A percentile compares a stretch with the other conserved stretches of the same genome.
phyloP scores from a whole-genome alignment of 2,888 invertebrate species.

The Drosophila ezoana region DNA sequence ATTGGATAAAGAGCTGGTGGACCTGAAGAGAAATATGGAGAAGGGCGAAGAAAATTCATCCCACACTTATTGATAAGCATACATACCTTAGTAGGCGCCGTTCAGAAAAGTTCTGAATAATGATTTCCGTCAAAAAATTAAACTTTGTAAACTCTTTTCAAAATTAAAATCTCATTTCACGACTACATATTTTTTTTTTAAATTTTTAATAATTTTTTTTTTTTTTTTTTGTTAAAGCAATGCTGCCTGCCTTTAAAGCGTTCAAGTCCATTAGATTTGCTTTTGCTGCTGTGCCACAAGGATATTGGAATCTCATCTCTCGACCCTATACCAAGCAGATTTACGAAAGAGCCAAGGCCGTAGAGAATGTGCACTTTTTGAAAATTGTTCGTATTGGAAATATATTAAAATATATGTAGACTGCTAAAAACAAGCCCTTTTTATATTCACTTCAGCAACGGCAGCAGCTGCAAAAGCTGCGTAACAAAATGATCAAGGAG shows the following conservation, averaged over 20 bases:
- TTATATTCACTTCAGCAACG: conserved; percentile 42
- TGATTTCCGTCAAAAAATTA: not conserved
- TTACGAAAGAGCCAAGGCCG: conserved; percentile 46
- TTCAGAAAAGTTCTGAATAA: not conserved
- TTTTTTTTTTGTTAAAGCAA: conserved; percentile 6
- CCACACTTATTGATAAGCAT: not conserved
- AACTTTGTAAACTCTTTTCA: not conserved
- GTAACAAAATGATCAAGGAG: conserved; percentile 6
- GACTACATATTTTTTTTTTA: not conserved
- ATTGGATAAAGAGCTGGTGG: not conserved
- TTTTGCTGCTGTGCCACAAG: not conserved
- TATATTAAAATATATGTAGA: not conserved
- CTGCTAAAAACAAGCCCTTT: too few relatives aligned
- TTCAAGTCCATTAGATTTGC: not conserved
- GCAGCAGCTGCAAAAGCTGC: conserved; percentile 57
- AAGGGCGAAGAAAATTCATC: not conserved
- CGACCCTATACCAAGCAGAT: conserved; percentile 26
- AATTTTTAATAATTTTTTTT: not conserved
- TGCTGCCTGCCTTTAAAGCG: conserved; percentile 10
- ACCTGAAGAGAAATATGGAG: too few relatives aligned
- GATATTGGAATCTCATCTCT: not conserved
- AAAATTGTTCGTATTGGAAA: conserved; percentile 49
- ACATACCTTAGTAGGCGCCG: conserved; percentile 1
- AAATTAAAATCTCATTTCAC: not conserved
- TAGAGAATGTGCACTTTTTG: conserved; percentile 60